Conservation (phyloP, 2,797 vertebrate species). For the Ciconia nigra region DNA sequence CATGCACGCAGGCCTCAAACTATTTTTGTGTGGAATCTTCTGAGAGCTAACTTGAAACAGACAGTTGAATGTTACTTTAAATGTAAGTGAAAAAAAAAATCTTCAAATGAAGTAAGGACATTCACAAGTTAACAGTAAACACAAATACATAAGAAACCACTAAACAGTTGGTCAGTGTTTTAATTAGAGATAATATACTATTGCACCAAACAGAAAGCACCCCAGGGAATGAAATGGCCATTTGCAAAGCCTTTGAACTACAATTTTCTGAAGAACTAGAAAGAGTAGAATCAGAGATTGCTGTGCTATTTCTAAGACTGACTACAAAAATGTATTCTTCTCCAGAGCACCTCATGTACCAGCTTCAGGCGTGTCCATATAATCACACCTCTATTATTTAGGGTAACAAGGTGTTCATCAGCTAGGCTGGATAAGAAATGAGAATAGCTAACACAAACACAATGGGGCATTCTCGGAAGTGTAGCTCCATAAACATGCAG, state of each 20-base stretch:
- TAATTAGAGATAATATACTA: background rate
- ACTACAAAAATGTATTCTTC: background rate
- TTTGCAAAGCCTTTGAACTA: background rate
- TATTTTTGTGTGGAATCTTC: background rate
- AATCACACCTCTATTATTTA: background rate
- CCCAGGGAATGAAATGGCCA: background rate
- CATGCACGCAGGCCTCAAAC: background rate
- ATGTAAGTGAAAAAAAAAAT: background rate
- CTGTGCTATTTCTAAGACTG: background rate
- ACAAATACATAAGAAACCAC: background rate
- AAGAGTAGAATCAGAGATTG: background rate
- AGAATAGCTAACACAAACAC: background rate
- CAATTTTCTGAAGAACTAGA: background rate
- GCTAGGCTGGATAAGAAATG: background rate
- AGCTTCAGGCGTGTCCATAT: background rate
- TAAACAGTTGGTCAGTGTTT: background rate
- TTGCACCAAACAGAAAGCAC: background rate
- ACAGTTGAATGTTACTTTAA: background rate
- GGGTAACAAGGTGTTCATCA: background rate
- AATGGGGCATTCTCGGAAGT: background rate
- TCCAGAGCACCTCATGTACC: background rate
- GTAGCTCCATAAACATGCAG: accelerated
- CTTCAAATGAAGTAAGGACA: background rate
- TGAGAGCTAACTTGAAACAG: background rate
- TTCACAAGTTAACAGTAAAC: background rate